Conservation (phyloP, 1,140 invertebrate species). For the Solen grandis region DNA sequence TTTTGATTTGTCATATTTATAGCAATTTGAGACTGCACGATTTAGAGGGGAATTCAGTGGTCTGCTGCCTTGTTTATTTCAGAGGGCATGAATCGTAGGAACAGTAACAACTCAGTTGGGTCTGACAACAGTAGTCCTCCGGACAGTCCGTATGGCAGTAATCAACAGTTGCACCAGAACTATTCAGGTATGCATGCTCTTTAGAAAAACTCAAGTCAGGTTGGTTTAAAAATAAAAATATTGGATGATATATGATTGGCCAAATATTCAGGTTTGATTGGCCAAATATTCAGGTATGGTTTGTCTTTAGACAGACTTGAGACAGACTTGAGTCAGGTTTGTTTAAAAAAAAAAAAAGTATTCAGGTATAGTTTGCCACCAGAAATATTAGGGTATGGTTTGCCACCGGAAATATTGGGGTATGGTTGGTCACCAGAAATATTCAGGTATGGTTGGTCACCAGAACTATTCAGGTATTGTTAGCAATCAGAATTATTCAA, state of each 20-base stretch:
- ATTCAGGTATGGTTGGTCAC: neutral
- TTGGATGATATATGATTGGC: neutral
- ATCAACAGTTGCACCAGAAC: conserved; percentile 41
- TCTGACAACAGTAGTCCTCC: conserved; percentile 53
- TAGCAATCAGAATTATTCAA: no score
- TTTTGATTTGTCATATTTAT: no score
- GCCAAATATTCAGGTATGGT: no score
- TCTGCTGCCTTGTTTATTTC: conserved; percentile 11
- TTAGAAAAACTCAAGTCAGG: neutral
- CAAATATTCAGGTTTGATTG: no score
- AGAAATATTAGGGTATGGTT: neutral
- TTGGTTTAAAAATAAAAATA: neutral
- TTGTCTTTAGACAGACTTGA: no score
- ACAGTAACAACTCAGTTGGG: conserved; percentile 43
- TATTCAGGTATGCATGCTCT: conserved; percentile 21
- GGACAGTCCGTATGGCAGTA: conserved; percentile 53
- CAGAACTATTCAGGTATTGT: no score
- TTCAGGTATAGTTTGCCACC: neutral
- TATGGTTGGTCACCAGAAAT: neutral
- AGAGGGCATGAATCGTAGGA: conserved; percentile 28
- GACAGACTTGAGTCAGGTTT: no score
- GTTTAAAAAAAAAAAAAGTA: no score
- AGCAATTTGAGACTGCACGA: no score
- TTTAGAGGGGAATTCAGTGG: no score
- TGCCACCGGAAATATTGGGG: neutral